Conservation (phyloP, 2,888 invertebrate genomes). For the Baccha elongata region DNA sequence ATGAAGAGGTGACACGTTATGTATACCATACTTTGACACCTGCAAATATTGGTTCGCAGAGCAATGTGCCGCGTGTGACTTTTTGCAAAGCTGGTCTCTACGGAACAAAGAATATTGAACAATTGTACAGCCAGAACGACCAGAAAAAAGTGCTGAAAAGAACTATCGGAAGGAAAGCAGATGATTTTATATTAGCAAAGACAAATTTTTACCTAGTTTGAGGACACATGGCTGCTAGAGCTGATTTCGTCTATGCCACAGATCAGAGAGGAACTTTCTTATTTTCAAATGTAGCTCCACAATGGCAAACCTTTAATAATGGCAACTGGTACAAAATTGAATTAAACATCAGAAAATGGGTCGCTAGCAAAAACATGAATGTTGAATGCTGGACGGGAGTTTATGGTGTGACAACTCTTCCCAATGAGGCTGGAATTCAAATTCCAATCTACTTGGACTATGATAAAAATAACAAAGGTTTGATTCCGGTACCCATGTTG, state of each 20-base stretch:
- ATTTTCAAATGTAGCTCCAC: conserved; percentile 84
- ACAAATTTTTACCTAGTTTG: conserved; percentile 80
- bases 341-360: conserved; percentile 82
- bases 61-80: conserved; percentile 78
- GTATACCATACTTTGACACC: conserved; percentile 79
- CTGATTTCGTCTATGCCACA: conserved; percentile 83
- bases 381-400: conserved; percentile 84
- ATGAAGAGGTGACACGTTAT: conserved; percentile 79
- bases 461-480: conserved; percentile 79
- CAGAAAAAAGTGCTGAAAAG: conserved; percentile 75
- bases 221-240: conserved; percentile 83
- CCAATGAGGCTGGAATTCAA: conserved; percentile 81
- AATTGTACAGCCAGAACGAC: conserved; percentile 77
- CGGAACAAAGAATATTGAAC: conserved; percentile 77
- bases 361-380: conserved; percentile 78
- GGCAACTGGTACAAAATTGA: conserved; percentile 85
- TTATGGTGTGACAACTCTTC: conserved; percentile 84
- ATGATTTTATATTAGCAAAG: conserved; percentile 74
- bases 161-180: conserved; percentile 41
- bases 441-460: conserved; percentile 81
- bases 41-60: conserved; percentile 81
- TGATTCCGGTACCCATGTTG: conserved; percentile 84
- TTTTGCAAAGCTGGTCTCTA: conserved; percentile 79
- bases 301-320: conserved; percentile 84
- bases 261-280: conserved; percentile 84